These are phyloP conservation scores for Megalurothrips usitatus DNA, from an alignment of 2,888 invertebrate species.

Conservation along the genomic window DNA sequence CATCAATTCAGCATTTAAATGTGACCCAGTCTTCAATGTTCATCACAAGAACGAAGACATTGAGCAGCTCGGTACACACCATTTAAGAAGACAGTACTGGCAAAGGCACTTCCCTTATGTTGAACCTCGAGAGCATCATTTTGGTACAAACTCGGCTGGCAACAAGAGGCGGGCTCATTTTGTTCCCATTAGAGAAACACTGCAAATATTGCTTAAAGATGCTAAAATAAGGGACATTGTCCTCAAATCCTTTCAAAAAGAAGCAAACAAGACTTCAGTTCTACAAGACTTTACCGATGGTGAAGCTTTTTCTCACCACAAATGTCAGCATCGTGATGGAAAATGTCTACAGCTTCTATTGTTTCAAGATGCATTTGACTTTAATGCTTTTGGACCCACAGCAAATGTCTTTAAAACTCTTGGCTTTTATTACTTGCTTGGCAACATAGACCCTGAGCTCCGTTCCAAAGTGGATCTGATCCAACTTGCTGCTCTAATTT, in stretches of 20 bases:
- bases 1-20: neutral
- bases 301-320: neutral
- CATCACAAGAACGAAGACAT: neutral
- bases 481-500: no score
- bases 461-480: no score
- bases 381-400: neutral
- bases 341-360: neutral
- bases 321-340: neutral
- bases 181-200: neutral
- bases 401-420: neutral
- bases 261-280: neutral
- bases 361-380: neutral
- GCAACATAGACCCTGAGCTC: neutral
- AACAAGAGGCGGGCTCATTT: no score
- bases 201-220: neutral
- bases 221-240: neutral
- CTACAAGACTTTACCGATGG: neutral
- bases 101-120: no score
- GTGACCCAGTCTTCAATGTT: neutral
- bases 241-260: no score
- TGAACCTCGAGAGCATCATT: neutral
- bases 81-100: neutral
- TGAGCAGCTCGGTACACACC: neutral
- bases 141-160: neutral
- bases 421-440: neutral